phyloP scores from a whole-genome alignment of 2,797 vertebrate species.

The Hydrophis major region DNA sequence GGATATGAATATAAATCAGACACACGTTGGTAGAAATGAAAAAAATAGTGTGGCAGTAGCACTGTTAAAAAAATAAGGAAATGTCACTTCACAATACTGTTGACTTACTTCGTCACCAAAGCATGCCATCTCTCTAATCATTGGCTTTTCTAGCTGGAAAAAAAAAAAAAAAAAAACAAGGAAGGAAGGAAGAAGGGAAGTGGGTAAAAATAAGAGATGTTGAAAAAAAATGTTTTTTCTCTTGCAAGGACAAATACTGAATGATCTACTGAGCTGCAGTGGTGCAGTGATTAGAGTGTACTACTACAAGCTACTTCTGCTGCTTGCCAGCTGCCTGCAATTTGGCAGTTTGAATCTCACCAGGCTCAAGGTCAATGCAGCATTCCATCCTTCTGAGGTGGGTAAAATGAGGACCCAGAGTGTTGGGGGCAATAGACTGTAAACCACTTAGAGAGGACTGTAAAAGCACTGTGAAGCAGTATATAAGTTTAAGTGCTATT shows the following conservation, averaged over 20 bases:
- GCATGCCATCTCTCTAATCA: not conserved
- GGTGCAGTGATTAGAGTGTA: too few species aligned
- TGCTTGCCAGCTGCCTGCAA: too few species aligned
- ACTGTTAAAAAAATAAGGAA: not conserved
- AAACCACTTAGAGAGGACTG: too few species aligned
- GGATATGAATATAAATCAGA: not conserved
- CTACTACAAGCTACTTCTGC: too few species aligned
- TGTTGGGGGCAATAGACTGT: too few species aligned
- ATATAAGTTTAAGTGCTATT: too few species aligned
- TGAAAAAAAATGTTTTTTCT: conserved; percentile 10
- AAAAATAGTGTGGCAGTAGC: not conserved
- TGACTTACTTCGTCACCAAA: not conserved
- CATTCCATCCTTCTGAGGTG: too few species aligned
- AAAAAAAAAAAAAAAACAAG: not conserved
- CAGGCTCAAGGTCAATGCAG: too few species aligned
- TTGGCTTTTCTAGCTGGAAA: conserved; percentile 13
- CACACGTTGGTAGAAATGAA: conserved; percentile 9
- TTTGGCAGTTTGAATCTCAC: too few species aligned
- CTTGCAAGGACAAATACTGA: not conserved
- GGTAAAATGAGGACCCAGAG: too few species aligned
- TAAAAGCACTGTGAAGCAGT: too few species aligned
- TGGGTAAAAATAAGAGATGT: conserved; percentile 27
- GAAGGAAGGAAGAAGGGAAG: conserved; percentile 2
- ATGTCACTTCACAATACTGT: not conserved
- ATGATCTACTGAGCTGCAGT: not conserved